These are phyloP conservation scores for Atherinomorus stipes DNA, from an alignment of 2,113 vertebrate genomes.

Conservation along the genomic window DNA sequence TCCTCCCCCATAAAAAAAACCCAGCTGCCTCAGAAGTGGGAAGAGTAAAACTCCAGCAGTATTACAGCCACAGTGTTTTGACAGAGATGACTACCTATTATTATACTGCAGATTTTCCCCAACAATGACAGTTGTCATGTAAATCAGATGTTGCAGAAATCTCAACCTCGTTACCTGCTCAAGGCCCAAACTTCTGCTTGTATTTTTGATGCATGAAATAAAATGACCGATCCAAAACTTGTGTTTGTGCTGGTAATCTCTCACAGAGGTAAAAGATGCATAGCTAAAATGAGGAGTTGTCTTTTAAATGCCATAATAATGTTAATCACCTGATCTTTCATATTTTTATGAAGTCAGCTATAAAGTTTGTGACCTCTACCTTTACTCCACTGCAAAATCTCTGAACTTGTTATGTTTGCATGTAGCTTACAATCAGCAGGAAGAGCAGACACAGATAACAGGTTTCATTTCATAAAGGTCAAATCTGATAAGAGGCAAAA, in stretches of 20 bases:
- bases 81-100: constrained; percentile 12
- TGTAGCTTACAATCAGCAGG: background rate
- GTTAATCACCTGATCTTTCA: background rate
- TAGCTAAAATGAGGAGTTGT: no score
- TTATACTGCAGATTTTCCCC: constrained; percentile 23
- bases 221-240: no score
- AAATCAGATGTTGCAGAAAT: constrained; percentile 26
- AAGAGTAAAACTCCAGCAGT: constrained; percentile 10
- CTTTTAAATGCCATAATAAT: background rate
- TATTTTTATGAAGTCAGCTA: no score
- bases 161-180: no score
- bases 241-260: no score
- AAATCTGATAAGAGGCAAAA: background rate
- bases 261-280: no score
- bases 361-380: no score
- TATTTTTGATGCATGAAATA: no score
- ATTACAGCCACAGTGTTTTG: constrained; percentile 6
- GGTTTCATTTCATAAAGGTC: constrained; percentile 4
- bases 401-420: background rate
- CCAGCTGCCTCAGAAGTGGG: constrained; percentile 7
- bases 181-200: no score
- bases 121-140: constrained; percentile 26
- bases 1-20: constrained; percentile 9
- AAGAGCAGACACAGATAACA: background rate
- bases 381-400: background rate